Percentiles rank a stretch among this genome's conserved stretches.
These are phyloP conservation scores for Sardina pilchardus DNA, from an alignment of 2,113 vertebrate species.

Conservation along the genomic window DNA sequence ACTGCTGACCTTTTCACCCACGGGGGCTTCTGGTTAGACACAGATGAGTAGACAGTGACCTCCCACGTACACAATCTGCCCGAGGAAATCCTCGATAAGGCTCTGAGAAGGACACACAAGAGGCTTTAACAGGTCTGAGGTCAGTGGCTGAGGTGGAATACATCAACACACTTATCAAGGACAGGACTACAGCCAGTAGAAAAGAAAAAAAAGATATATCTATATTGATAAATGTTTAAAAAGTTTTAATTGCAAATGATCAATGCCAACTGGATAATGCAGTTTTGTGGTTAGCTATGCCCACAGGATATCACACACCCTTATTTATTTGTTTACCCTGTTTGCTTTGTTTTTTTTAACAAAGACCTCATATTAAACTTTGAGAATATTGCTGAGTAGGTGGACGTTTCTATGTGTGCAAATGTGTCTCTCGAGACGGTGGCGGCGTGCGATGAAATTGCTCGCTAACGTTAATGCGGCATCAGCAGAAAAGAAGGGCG, in stretches of 20 bases:
- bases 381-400: background rate
- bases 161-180: background rate
- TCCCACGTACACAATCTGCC: background rate
- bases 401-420: background rate
- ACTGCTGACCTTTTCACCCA: background rate
- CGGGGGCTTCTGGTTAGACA: background rate
- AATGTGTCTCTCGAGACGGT: background rate
- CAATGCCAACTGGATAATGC: background rate
- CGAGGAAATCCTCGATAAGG: background rate
- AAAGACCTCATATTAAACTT: background rate
- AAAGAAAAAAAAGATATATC: background rate
- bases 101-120: background rate
- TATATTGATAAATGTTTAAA: background rate
- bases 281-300: too few species aligned
- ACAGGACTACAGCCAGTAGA: background rate
- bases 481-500: background rate
- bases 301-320: background rate
- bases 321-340: background rate
- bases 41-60: background rate
- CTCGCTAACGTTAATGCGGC: background rate
- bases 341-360: background rate
- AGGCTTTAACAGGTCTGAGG: background rate
- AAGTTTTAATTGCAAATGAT: too few species aligned
- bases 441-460: background rate
- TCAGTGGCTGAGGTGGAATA: background rate